Base-by-base conservation (phyloP, 1,140 invertebrate genomes). In the Diorhabda carinulata region DNA sequence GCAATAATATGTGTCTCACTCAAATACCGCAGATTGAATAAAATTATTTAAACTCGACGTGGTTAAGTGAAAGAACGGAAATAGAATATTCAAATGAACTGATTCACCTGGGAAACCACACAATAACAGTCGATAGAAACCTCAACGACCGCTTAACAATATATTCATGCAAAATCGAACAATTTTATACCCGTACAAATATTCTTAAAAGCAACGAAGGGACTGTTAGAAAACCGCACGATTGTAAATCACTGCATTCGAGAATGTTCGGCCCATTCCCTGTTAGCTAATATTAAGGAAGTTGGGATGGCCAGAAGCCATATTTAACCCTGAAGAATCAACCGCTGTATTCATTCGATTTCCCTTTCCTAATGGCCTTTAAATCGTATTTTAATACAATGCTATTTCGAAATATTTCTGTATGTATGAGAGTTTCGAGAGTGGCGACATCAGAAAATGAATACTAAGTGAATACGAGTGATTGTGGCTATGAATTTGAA, bases 271-370 rank as follows among this genome's bases (percentile, higher is more conserved):
- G 61, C 61, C 61, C 61, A 62, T 62, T 62, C 61, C 9, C 42
- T 62, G 61, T 62, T 62, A 62, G 61, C 61, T 62, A 62, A 62
- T 62, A 62, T 62, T 62, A 62, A 62, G 61, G 61, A 62, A 62
- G 41, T 62, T 62, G 43, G n/a, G 61, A 62, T 44, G 43, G 61
- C 61, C 61, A 2, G 5, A 44, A 62, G 61, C 61, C 44, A 62
- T 62, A 62, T 62, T 62, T 62, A 62, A 62, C 61, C 61, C 61
- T 43, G 5, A 62, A 43, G 43, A 42, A 41, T 62, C 47, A 52
- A 52, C 47, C 61, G 61, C 43, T 62, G 44, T 62, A 62, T 62
- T 62, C 61, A 62, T 62, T 44, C 61, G 61, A 62, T 62, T 62
- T 43, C 43, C 43, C 61, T 62, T 8, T 61, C 41, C 6, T 62